Evolutionary conservation across 1,140 invertebrate genomes (phyloP).

Genomic region (Neodiprion virginianus): DNA sequence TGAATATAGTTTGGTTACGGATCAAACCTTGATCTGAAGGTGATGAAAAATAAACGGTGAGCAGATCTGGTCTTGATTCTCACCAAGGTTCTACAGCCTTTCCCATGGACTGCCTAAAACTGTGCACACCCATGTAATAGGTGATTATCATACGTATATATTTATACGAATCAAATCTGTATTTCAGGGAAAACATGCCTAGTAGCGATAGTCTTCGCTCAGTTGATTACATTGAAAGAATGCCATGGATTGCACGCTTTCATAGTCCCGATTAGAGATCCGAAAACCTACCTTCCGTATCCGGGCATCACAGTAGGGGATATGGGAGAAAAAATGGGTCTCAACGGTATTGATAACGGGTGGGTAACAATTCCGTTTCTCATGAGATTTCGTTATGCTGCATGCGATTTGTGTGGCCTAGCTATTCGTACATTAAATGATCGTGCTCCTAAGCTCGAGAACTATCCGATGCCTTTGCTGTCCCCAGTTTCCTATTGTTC

Average conservation of each 20-base stretch:
- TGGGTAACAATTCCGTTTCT: constrained; percentile 43
- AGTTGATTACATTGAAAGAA: constrained; percentile 77
- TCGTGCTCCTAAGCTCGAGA: constrained; percentile 14
- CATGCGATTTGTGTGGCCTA: constrained; percentile 5
- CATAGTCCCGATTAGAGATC: constrained; percentile 79
- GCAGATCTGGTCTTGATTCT: too few species aligned
- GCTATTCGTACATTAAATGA: neutral
- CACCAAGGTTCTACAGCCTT: too few species aligned
- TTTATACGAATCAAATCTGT: constrained; percentile 8
- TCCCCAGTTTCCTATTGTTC: constrained; percentile 66
- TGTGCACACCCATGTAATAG: neutral
- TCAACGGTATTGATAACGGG: constrained; percentile 87
- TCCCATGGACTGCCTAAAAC: too few species aligned
- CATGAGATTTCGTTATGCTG: neutral
- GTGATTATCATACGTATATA: constrained; percentile 7
- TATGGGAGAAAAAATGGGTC: constrained; percentile 82
- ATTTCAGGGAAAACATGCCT: constrained; percentile 82
- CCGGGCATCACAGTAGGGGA: constrained; percentile 82
- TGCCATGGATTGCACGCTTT: constrained; percentile 84
- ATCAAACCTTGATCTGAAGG: too few species aligned
- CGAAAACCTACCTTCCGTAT: constrained; percentile 71
- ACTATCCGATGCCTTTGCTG: constrained; percentile 22
- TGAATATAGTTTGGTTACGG: too few species aligned
- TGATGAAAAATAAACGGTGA: too few species aligned
- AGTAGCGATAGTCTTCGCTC: constrained; percentile 89